These are phyloP conservation scores for Chaetodon trifascialis DNA, from an alignment of 2,113 vertebrate genomes.

Conservation along the genomic window DNA sequence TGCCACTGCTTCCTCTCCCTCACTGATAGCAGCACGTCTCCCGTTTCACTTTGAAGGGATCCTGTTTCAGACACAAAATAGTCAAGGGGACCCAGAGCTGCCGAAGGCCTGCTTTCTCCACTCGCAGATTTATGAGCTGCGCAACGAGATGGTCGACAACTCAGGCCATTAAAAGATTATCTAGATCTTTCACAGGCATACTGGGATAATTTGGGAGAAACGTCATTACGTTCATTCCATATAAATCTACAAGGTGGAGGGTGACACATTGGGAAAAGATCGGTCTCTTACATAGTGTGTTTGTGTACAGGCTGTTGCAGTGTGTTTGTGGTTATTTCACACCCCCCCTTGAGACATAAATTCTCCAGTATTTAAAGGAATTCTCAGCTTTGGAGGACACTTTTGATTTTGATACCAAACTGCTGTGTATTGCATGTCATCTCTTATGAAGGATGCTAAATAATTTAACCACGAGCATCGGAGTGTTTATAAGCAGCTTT, in stretches of 20 bases:
- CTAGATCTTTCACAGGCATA: conserved; percentile 61
- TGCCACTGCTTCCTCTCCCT: not conserved
- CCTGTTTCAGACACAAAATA: conserved; percentile 45
- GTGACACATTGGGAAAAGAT: conserved; percentile 17
- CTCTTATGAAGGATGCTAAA: conserved; percentile 16
- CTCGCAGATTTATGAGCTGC: conserved; percentile 67
- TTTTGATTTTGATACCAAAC: conserved; percentile 28
- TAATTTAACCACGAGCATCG: conserved; percentile 12
- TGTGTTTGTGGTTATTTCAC: conserved; percentile 18
- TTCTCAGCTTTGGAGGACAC: conserved; percentile 1
- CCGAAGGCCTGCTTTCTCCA: conserved; percentile 41
- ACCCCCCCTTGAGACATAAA: conserved; percentile 8
- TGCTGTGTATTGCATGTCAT: not conserved
- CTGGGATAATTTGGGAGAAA: conserved; percentile 59
- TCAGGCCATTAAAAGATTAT: conserved; percentile 74
- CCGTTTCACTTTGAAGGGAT: conserved; percentile 41
- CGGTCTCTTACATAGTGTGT: conserved; percentile 4
- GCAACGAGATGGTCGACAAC: conserved; percentile 64
- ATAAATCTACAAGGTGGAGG: conserved; percentile 62
- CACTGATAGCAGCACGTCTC: conserved; percentile 10
- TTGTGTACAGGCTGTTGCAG: not conserved
- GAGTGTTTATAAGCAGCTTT: conserved; percentile 29
- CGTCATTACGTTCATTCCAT: conserved; percentile 62
- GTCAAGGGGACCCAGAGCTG: conserved; percentile 36
- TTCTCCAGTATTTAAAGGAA: conserved; percentile 3